Evolutionary conservation across 2,113 vertebrate species (phyloP).

Genomic region (Indicator maculatus): DNA sequence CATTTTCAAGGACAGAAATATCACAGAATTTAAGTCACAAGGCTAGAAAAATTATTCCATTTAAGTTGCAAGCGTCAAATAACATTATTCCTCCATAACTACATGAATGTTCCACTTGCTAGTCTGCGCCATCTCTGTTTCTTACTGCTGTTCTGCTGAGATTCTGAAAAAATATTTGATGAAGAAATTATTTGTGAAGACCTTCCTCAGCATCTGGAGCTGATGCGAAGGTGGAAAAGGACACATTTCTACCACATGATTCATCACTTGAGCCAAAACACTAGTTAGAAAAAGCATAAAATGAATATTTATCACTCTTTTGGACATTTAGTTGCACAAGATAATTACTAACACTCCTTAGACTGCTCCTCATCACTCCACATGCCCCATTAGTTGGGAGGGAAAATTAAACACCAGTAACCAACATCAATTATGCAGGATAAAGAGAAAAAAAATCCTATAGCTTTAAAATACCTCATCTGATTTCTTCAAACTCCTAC

Average conservation of each 20-base stretch:
- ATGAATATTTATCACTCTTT: neutral
- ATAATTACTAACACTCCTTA: neutral
- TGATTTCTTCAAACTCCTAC: neutral
- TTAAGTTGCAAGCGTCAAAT: neutral
- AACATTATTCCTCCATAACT: neutral
- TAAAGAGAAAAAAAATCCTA: neutral
- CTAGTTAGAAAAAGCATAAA: neutral
- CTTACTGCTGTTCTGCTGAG: neutral
- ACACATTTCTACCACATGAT: neutral
- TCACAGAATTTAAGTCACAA: neutral
- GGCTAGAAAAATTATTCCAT: neutral
- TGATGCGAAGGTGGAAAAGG: neutral
- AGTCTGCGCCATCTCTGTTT: neutral
- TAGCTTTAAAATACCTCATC: neutral
- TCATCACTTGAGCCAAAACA: neutral
- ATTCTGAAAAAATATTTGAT: neutral
- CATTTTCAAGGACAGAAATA: neutral
- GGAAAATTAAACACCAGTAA: neutral
- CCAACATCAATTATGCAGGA: neutral
- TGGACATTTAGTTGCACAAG: neutral
- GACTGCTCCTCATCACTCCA: neutral
- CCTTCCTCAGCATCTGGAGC: neutral
- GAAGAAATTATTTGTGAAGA: neutral
- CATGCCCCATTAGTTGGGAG: neutral
- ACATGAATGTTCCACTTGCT: accelerated